Evolutionary conservation across 2,888 invertebrate species (phyloP), one percentile per base, ranked within the genome.

Genomic region (Nematopogon swammerdamellus): DNA sequence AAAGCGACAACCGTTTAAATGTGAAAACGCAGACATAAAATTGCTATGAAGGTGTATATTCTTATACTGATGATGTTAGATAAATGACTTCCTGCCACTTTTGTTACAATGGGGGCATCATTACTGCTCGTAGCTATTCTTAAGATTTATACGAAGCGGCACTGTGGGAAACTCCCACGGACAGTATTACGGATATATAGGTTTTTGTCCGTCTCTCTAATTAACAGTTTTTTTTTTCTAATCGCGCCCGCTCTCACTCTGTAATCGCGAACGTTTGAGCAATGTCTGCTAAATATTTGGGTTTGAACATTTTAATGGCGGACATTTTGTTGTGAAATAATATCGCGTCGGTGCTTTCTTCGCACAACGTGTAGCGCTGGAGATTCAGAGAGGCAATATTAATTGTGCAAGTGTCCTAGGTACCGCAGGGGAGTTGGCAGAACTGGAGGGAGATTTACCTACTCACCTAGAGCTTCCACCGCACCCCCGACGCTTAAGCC

Each of bases 11-110:
- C 36, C 8, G 36, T 14, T 36, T 14, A 36, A 36, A 36, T 36
- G 36, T 70, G 69, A 68, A 73, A 76, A 77, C 74, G 74, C 71
- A 69, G 70, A 70, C 71, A 68, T 72, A 63, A 76, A 79, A 79
- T 77, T 75, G 72, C 72, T 76, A 65, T 71, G 72, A 76, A 75
- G 75, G 70, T 68, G 77, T 72, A 77, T 77, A 79, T 77, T 77
- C 74, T 74, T 25, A n/a, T n/a, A 25, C 25, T 36, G 36, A 36
- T 76, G 76, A 77, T 79, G 77, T 70, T 74, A 76, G 77, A 77
- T 77, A 79, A 79, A 77, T 75, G 67, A 77, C 79, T 79, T 79
- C 79, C 79, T 77, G 77, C 70, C 70, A 64, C 57, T 62, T 63
- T 36, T n/a, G 61, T 61, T 63, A 79, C 77, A 79, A 77, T 77